These are phyloP conservation scores for Meiosimyza decipiens DNA, from an alignment of 2,888 invertebrate genomes.

Conservation along the genomic window DNA sequence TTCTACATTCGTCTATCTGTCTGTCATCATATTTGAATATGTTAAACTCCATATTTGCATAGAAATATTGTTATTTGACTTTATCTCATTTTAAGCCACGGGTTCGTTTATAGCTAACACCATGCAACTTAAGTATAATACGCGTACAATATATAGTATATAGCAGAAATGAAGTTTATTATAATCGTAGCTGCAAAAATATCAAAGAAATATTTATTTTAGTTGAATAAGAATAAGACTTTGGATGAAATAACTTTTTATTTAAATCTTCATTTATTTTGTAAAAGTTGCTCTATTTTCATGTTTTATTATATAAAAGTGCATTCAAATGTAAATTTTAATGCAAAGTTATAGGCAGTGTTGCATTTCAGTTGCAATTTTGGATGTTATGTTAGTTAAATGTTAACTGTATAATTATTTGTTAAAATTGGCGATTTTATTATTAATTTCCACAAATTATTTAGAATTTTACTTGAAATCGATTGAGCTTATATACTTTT, in stretches of 20 bases:
- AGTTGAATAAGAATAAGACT: no score
- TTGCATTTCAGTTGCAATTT: conserved; percentile 10
- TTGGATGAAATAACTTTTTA: no score
- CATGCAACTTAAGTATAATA: no score
- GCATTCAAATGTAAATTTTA: conserved; percentile 33
- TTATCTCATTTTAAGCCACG: conserved; percentile 16
- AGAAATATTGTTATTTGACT: conserved; percentile 20
- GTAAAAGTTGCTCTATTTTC: conserved; percentile 7
- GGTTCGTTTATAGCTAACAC: no score
- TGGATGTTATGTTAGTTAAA: conserved; percentile 9
- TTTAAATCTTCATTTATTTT: conserved; percentile 17
- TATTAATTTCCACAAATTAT: no score
- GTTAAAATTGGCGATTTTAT: no score
- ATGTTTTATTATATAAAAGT: conserved; percentile 35
- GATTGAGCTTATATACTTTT: conserved; percentile 33
- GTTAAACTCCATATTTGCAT: conserved; percentile 24
- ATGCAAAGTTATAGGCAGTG: conserved; percentile 1
- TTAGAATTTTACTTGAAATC: conserved; percentile 6
- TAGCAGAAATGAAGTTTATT: conserved; percentile 17
- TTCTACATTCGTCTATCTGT: conserved; percentile 8
- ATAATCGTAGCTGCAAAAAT: neutral
- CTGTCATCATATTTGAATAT: conserved; percentile 15
- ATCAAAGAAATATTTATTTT: no score
- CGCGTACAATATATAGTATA: no score
- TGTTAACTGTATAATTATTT: conserved; percentile 19